Conservation (phyloP, 2,888 invertebrate genomes). For the Pinctada fucata region DNA sequence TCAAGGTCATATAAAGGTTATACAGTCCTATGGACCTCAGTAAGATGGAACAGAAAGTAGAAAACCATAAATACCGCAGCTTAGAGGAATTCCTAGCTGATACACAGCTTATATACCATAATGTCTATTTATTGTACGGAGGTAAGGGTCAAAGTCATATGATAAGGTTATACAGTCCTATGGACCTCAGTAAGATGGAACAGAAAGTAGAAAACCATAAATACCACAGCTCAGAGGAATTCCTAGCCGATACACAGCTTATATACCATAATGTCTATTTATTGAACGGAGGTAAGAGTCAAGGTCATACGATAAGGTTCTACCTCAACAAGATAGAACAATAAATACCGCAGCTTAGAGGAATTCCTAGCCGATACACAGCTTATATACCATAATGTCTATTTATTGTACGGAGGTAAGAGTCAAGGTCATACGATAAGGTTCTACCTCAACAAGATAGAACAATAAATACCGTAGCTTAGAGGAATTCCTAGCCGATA, state of each 20-base stretch:
- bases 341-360: conserved; percentile 78
- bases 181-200: conserved; percentile 83
- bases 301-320: background rate
- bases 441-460: conserved; percentile 83
- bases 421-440: conserved; percentile 43
- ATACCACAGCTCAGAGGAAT: conserved; percentile 83
- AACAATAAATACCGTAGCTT: conserved; percentile 81
- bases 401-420: conserved; percentile 84
- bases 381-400: conserved; percentile 86
- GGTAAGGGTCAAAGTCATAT: too few species aligned
- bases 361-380: conserved; percentile 85
- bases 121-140: conserved; percentile 87
- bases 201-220: conserved; percentile 81
- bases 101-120: conserved; percentile 86
- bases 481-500: conserved; percentile 85
- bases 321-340: conserved; percentile 73
- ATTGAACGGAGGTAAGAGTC: conserved; percentile 82
- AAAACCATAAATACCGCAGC: too few species aligned
- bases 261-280: conserved; percentile 87
- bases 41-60: conserved; percentile 82
- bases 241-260: conserved; percentile 85
- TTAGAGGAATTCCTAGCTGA: too few species aligned
- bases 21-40: conserved; percentile 81
- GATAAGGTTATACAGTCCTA: conserved; percentile 80
- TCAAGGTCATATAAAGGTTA: conserved; percentile 76